Conservation (phyloP, 1,140 invertebrate species). For the Pogonognathellus flavescens region DNA sequence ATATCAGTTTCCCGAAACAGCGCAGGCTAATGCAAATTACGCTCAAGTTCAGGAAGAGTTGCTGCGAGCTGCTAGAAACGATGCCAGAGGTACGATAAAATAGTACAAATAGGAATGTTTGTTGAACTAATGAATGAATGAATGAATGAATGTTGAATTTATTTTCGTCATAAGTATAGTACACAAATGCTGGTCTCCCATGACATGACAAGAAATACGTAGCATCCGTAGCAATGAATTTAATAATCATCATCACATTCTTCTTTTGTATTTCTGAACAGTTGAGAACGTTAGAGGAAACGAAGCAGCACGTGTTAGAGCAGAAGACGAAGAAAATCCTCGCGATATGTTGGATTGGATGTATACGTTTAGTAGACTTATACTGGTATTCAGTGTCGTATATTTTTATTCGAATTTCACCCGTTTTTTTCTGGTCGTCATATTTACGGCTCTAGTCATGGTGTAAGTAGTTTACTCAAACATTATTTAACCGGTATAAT, state of each 20-base stretch:
- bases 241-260: too few relatives aligned
- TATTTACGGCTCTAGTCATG: slow-evolving; percentile 64
- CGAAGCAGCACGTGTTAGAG: slow-evolving; percentile 32
- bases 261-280: not conserved
- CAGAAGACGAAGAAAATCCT: slow-evolving; percentile 63
- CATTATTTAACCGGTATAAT: too few relatives aligned
- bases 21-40: slow-evolving; percentile 26
- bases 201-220: too few relatives aligned
- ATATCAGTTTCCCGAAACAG: slow-evolving; percentile 3
- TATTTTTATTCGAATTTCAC: slow-evolving; percentile 67
- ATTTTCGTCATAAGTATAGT: too few relatives aligned
- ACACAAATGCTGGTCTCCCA: too few relatives aligned
- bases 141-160: too few relatives aligned
- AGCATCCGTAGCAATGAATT: too few relatives aligned
- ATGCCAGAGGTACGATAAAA: not conserved
- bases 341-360: slow-evolving; percentile 66
- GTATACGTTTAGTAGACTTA: slow-evolving; percentile 63
- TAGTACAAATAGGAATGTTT: not conserved
- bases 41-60: slow-evolving; percentile 9
- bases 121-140: too few relatives aligned
- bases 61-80: slow-evolving; percentile 4
- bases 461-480: slow-evolving; percentile 65
- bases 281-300: slow-evolving; percentile 20
- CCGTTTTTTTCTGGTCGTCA: slow-evolving; percentile 64
- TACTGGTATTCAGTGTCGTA: slow-evolving; percentile 65